phyloP scores from a whole-genome alignment of 2,888 invertebrate species.

The Dendrolimus pini region DNA sequence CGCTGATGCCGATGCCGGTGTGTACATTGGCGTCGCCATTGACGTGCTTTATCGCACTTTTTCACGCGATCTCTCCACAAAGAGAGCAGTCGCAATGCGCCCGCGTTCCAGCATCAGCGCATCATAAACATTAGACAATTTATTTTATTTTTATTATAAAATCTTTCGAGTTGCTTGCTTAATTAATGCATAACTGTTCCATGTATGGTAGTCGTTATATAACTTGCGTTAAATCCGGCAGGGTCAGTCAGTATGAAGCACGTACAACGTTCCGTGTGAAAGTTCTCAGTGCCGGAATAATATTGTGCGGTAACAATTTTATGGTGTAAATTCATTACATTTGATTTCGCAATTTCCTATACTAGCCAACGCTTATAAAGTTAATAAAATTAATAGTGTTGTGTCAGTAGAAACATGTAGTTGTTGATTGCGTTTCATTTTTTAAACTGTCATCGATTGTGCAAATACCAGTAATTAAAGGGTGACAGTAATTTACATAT shows the following conservation, averaged over 20 bases:
- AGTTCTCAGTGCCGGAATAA: neutral
- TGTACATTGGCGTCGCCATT: conserved; percentile 27
- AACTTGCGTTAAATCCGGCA: conserved; percentile 20
- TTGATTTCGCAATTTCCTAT: neutral
- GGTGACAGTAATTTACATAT: conserved; percentile 19
- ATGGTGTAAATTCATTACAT: neutral
- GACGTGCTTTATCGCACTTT: conserved; percentile 61
- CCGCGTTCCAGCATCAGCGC: conserved; percentile 46
- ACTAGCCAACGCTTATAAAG: neutral
- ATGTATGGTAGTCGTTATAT: conserved; percentile 16
- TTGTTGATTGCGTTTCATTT: neutral
- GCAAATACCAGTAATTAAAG: conserved; percentile 20
- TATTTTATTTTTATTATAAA: conserved; percentile 15
- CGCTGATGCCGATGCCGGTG: neutral
- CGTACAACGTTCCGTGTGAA: neutral
- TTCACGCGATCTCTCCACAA: conserved; percentile 72
- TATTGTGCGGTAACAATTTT: neutral
- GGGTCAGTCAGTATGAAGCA: conserved; percentile 22
- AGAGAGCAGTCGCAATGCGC: conserved; percentile 62
- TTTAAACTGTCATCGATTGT: neutral
- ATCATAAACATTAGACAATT: conserved; percentile 2
- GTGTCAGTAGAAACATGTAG: neutral
- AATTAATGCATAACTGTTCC: neutral
- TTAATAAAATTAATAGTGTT: neutral
- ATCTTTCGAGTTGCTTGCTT: conserved; percentile 15